Evolutionary conservation across 1,140 invertebrate genomes (phyloP), one percentile per base, ranked within the genome.

Genomic region (Saxidomus purpurata): DNA sequence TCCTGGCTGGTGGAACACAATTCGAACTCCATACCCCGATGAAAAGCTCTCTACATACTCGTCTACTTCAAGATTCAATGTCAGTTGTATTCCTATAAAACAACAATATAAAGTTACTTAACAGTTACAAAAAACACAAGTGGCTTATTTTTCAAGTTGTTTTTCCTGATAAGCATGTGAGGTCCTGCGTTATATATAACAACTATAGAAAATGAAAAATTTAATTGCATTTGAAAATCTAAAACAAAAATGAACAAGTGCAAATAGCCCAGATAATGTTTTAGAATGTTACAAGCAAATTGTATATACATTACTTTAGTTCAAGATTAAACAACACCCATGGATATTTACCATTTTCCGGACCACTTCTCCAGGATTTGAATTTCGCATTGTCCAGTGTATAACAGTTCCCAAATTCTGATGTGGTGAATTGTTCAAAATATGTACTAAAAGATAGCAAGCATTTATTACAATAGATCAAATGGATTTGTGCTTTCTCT

Each of bases 401-500:
- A 86, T 77, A 92, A 52, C 91, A 92, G 59, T 92, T 92, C 8
- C 91, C 91, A 77, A 89, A 92, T 19, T 86, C 74, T 4, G 87
- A 43, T 43, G 89, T 47, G 3, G 71, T 28, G 15, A 76, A 76
- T 11, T 47, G 38, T 47, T 49, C 25, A 25, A 76, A 47, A n/a
- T 47, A 76, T 49, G 47, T 38, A 25, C 71, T 76, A 22, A 67
- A 67, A 67, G 3, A 67, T 31, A 67, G 31, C 25, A 61, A 9
- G 19, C 6, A 6, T 61, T 61, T 61, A 28, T n/a, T 22, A 22
- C 6, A 61, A 61, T 6, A 22, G 19, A 22, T 9, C 6, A 61
- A 9, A 61, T 22, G 6, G 25, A 22, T 61, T 6, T 9, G 22
- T 61, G 55, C 6, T n/a, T 28, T 22, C 19, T 61, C 22, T 28